Percentiles rank a stretch among this genome's conserved stretches.
phyloP scores from a whole-genome alignment of 2,113 vertebrate species.

The Oceanites oceanicus region DNA sequence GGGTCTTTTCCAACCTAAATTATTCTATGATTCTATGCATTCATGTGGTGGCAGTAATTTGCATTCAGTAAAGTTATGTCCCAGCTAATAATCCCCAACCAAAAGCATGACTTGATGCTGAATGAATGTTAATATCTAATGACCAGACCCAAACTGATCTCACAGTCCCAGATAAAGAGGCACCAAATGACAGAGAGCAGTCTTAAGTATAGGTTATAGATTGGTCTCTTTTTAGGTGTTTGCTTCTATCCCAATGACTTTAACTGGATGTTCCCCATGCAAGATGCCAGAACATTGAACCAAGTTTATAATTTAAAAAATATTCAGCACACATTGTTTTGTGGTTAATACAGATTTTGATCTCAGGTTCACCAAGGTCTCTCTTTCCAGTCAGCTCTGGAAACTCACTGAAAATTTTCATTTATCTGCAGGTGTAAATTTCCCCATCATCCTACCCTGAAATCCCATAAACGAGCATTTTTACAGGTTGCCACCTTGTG shows the following conservation, averaged over 20 bases:
- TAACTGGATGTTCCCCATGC: background rate
- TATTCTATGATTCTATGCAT: background rate
- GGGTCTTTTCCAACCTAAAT: background rate
- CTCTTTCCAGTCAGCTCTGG: background rate
- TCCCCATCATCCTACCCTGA: background rate
- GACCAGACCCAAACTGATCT: background rate
- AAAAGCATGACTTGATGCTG: background rate
- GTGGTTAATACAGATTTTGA: background rate
- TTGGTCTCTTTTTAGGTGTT: background rate
- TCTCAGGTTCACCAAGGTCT: background rate
- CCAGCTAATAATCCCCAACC: background rate
- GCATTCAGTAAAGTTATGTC: background rate
- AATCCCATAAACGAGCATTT: background rate
- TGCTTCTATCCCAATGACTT: background rate
- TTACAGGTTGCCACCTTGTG: background rate
- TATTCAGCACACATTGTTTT: background rate
- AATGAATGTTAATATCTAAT: background rate
- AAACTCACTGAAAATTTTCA: background rate
- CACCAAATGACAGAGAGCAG: background rate
- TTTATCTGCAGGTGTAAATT: background rate
- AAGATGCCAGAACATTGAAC: background rate
- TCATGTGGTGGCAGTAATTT: background rate
- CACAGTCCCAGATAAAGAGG: background rate
- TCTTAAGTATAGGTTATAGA: background rate
- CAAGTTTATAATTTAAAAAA: background rate